Percentiles rank a stretch among this genome's conserved stretches.
Conservation (phyloP, 2,888 invertebrate species). For the Aphodius granarius region DNA sequence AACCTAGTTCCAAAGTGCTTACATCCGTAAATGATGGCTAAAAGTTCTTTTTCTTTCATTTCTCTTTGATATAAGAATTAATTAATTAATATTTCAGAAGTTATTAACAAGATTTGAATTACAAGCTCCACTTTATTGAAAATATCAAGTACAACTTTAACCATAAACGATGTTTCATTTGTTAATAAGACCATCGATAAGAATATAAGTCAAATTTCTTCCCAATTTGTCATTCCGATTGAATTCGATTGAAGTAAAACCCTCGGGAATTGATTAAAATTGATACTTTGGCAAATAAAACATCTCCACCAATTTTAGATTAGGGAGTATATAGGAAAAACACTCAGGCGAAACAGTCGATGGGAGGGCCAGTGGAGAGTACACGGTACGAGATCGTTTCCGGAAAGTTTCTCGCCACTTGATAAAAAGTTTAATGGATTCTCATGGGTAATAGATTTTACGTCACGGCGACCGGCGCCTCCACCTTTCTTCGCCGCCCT, state of each 20-base stretch:
- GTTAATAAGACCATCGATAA: no score
- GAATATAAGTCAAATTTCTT: no score
- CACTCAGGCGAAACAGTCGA: neutral
- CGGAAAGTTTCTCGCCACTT: neutral
- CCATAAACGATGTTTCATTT: no score
- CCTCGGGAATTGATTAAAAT: neutral
- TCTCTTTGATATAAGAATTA: no score
- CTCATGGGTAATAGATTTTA: constrained; percentile 18
- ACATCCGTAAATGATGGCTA: no score
- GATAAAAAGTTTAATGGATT: constrained; percentile 21
- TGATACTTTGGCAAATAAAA: neutral
- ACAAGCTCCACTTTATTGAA: no score
- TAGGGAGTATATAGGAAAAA: neutral
- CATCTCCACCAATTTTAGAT: neutral
- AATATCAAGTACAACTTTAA: no score
- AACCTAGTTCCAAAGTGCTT: no score
- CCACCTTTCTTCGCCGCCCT: neutral
- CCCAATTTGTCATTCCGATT: no score
- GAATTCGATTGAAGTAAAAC: neutral
- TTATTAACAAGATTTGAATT: no score
- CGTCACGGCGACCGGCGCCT: neutral
- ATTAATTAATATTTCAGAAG: no score
- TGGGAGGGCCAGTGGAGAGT: neutral
- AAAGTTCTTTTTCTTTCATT: no score
- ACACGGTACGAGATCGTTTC: neutral